Evolutionary conservation across 1,140 invertebrate species (phyloP), one percentile per base, ranked within the genome.

Genomic region (Drosophila serrata): DNA sequence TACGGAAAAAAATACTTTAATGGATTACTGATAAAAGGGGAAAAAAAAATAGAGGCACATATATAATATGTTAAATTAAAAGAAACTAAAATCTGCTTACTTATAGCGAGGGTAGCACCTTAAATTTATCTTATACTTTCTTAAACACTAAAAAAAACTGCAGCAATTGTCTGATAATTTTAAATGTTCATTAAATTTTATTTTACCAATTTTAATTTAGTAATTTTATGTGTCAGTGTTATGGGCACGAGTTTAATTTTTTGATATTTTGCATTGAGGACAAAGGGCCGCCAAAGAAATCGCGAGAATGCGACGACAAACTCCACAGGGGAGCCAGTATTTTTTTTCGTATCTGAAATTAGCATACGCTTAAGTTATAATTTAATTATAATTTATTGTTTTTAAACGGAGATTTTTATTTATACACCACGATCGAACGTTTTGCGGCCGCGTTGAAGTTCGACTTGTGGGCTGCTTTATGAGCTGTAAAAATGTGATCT

Each of bases 341-440:
- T 46, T 76, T 45, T 56, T 53, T 75, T 29, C 8, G 37, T 19
- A 35, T 27, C 37, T 12, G 51, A 88, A 88, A 90, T 88, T 88
- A 84, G 84, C 85, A 85, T 88, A 51, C 73, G 80, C 77, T 87
- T 84, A 88, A 81, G 80, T 84, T 90, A 88, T 90, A 90, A 90
- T 85, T 88, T 90, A 90, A 90, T 90, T 90, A 90, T 86, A 90
- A 90, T 90, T 90, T 90, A 90, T 90, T 90, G 85, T 72, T 90
- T 90, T 81, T 75, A 79, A 85, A 79, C 70, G 73, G 82, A 69
- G 56, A 46, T 85, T 74, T 90, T 90, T 90, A 84, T 90, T 63
- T 76, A 69, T 62, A 69, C 48, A 60, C 37, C 42, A n/a, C 17
- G 62, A 19, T 70, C 53, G 55, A 64, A 35, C 46, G 43, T 43